Percentiles rank a stretch among this genome's conserved stretches.
phyloP scores from a whole-genome alignment of 2,888 invertebrate species.

The Ophion costatus region DNA sequence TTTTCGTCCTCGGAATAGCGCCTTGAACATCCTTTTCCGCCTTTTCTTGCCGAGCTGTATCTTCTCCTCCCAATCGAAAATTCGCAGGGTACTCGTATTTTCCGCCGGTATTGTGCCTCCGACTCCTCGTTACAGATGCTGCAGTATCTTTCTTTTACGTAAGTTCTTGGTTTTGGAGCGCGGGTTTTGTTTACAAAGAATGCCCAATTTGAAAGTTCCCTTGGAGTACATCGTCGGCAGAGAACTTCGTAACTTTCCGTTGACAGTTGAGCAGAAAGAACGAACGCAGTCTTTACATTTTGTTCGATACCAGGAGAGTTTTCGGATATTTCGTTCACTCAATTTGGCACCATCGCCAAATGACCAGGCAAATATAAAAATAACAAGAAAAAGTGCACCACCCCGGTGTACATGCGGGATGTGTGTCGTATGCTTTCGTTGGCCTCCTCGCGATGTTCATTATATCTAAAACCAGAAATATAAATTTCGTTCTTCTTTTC shows the following conservation, averaged over 20 bases:
- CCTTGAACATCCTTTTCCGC: neutral
- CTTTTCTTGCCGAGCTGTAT: no score
- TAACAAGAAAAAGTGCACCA: conserved; percentile 11
- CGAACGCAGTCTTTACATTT: neutral
- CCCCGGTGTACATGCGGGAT: conserved; percentile 43
- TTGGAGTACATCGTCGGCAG: neutral
- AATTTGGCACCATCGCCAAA: neutral
- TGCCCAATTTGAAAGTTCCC: neutral
- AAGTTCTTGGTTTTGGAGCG: no score
- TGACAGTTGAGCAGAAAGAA: neutral
- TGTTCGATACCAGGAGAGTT: neutral
- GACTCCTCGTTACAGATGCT: neutral
- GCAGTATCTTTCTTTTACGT: neutral
- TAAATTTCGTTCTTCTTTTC: conserved; percentile 34
- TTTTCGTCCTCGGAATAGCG: neutral
- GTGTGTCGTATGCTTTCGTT: conserved; percentile 32
- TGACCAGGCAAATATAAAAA: neutral
- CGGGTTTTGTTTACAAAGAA: no score
- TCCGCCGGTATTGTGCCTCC: neutral
- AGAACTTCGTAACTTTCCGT: neutral
- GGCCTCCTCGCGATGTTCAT: conserved; percentile 10
- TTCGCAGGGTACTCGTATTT: neutral
- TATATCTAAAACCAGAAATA: conserved; percentile 48
- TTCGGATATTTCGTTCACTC: neutral
- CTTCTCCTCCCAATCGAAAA: neutral